Percentiles rank a stretch among this genome's conserved stretches.
These are phyloP conservation scores for Cassiopea andromeda DNA, from an alignment of 30 jellyfish, hydroid and myxozoan species.

Conservation along the genomic window DNA sequence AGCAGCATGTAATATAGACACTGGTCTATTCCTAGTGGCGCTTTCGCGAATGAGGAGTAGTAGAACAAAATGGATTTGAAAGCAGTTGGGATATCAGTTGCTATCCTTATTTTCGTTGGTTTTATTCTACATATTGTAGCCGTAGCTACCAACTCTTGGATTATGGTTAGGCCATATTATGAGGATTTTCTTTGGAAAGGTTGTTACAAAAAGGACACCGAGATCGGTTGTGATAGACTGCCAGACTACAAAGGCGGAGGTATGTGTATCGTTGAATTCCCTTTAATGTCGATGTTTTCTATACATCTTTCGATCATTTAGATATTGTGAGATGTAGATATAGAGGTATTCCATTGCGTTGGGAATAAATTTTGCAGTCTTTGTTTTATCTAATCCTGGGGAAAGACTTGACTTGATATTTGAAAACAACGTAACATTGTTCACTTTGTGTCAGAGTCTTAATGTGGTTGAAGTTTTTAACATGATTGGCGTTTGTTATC, in stretches of 20 bases:
- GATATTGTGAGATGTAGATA: no score
- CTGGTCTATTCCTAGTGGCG: background rate
- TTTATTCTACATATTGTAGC: constrained; percentile 64
- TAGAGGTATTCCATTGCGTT: no score
- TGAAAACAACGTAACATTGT: no score
- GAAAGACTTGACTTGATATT: no score
- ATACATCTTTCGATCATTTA: no score
- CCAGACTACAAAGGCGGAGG: constrained; percentile 85
- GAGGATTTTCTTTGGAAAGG: constrained; percentile 84
- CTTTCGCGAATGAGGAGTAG: background rate
- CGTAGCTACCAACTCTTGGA: constrained; percentile 65
- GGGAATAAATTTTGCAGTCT: no score
- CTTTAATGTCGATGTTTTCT: no score
- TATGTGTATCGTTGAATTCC: background rate
- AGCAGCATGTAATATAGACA: background rate
- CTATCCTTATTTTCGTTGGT: constrained; percentile 32
- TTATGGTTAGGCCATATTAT: constrained; percentile 67
- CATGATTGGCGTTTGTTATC: no score
- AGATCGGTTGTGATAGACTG: constrained; percentile 78
- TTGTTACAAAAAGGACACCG: constrained; percentile 62
- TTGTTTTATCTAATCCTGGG: no score
- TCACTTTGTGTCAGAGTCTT: no score
- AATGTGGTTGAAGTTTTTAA: no score
- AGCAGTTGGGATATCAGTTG: constrained; percentile 42
- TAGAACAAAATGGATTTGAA: constrained; percentile 38